Evolutionary conservation across 2,113 vertebrate genomes (phyloP), one percentile per base, ranked within the genome.

Genomic region (Uria lomvia): DNA sequence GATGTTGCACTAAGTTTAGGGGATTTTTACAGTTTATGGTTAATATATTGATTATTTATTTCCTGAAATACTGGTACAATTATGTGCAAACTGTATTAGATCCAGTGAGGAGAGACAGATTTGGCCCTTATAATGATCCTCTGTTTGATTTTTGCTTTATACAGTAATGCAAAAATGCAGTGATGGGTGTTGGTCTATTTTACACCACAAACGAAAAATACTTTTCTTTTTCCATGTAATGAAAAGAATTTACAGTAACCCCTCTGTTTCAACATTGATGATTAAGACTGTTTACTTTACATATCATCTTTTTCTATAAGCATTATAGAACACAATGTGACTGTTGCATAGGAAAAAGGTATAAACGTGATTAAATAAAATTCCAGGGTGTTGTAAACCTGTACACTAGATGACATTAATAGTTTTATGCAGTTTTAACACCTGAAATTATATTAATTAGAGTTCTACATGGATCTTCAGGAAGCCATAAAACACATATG

Each of bases 11-110:
- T 29, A 66, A 40, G 3, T 52, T 58, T 29, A 43, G 36, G 6
- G 50, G 0, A 0, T 5, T 45, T 83, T 84, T 75, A 34, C 1
- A 34, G 34, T 72, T 95, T 70, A 16, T 13, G 21, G 7, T 32
- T 47, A n/a, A 74, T 30, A 40, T 19, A 19, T 6, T 52, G 12
- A 34, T 59, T 86, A 40, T 73, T 74, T 47, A 52, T 42, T 81
- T 85, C 19, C 13, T 10, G 2, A 52, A 12, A 16, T 66, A 42
- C 27, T 27, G 3, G 4, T 70, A 8, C 10, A 75, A 6, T 32
- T 58, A 14, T 13, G 2, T 45, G 11, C 13, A 74, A 90, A 59
- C 5, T 62, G 3, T 55, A 11, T 34, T 78, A 84, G 59, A 55
- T 43, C 6, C 23, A 43, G 4, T 4, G 4, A 43, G 11, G 12